These are phyloP conservation scores for Malachius bipustulatus DNA, from an alignment of 2,888 invertebrate genomes.

Conservation along the genomic window DNA sequence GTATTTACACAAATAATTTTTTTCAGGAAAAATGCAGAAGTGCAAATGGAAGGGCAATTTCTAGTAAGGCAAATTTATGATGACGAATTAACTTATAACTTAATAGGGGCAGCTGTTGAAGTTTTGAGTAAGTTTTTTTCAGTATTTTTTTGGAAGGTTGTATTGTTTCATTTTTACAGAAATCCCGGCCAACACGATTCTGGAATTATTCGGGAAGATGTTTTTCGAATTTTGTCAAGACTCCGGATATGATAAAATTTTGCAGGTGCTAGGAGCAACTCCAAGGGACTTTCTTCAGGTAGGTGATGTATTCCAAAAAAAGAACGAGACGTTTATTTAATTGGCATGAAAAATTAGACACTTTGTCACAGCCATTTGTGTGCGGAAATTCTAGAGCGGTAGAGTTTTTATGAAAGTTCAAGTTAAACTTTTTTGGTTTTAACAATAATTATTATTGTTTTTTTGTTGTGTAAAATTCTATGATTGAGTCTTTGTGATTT, in stretches of 20 bases:
- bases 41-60: constrained; percentile 91
- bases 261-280: constrained; percentile 88
- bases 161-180: constrained; percentile 43
- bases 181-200: constrained; percentile 77
- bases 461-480: too few species aligned
- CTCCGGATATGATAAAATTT: constrained; percentile 92
- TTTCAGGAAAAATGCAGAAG: constrained; percentile 79
- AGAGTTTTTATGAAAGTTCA: too few species aligned
- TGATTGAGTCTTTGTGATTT: too few species aligned
- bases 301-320: too few species aligned
- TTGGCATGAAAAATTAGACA: too few species aligned
- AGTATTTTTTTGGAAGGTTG: too few species aligned
- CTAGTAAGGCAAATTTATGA: constrained; percentile 90
- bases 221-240: constrained; percentile 96
- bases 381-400: too few species aligned
- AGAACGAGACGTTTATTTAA: too few species aligned
- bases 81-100: constrained; percentile 87
- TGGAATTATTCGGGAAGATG: constrained; percentile 85
- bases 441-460: too few species aligned
- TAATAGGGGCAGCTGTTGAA: constrained; percentile 85
- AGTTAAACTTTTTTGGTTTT: too few species aligned
- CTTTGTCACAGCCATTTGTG: too few species aligned
- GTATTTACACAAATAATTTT: too few species aligned
- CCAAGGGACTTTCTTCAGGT: constrained; percentile 91
- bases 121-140: constrained; percentile 70